Evolutionary conservation across 2,888 invertebrate species (phyloP).

Genomic region (Tanytarsus gracilentus): DNA sequence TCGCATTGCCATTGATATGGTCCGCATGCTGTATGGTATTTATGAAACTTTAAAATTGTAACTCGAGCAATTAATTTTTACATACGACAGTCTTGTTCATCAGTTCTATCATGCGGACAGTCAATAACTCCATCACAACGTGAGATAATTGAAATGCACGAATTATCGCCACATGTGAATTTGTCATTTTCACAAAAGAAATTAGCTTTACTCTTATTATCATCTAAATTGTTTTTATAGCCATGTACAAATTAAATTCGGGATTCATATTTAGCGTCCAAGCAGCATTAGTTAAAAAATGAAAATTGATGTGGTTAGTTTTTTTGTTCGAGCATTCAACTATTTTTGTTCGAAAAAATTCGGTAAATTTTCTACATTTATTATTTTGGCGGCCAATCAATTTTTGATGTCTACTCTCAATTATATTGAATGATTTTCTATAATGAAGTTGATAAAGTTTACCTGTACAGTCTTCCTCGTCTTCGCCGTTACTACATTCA

Average conservation of each 20-base stretch:
- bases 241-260: too few relatives aligned
- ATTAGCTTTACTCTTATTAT: slow-evolving; percentile 42
- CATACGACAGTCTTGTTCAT: slow-evolving; percentile 57
- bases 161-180: slow-evolving; percentile 65
- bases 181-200: slow-evolving; percentile 45
- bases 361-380: too few relatives aligned
- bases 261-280: slow-evolving; percentile 13
- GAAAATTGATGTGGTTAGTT: slow-evolving; percentile 30
- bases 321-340: not conserved
- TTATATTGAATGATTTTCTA: not conserved
- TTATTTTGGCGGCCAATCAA: slow-evolving; percentile 21
- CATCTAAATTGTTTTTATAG: too few relatives aligned
- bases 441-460: not conserved
- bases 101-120: slow-evolving; percentile 56
- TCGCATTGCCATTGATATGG: slow-evolving; percentile 65
- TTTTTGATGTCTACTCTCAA: not conserved
- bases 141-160: slow-evolving; percentile 58
- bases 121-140: slow-evolving; percentile 67
- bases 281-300: slow-evolving; percentile 18
- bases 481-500: slow-evolving; percentile 53
- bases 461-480: slow-evolving; percentile 52
- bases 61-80: slow-evolving; percentile 33
- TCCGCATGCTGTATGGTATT: slow-evolving; percentile 50
- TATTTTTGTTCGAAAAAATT: not conserved
- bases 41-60: slow-evolving; percentile 32